These are phyloP conservation scores for Oxytorus armatus DNA, from an alignment of 2,888 invertebrate genomes.

Conservation along the genomic window DNA sequence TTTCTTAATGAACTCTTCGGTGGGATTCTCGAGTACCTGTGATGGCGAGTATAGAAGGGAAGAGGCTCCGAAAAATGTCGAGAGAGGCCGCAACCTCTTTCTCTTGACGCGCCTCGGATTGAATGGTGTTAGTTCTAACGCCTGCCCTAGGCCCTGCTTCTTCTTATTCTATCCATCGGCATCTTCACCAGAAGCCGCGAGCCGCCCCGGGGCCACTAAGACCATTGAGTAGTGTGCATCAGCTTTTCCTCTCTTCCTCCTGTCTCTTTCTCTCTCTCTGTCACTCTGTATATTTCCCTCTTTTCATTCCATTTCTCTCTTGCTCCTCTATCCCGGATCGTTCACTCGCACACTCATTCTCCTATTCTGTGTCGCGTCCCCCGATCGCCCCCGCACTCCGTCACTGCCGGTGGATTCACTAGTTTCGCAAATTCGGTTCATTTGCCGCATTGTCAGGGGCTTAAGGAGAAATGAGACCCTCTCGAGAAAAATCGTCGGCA, in stretches of 20 bases:
- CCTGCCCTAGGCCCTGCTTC: slow-evolving; percentile 74
- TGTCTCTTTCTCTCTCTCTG: slow-evolving; percentile 20
- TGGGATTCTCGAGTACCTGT: slow-evolving; percentile 75
- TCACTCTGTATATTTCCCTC: slow-evolving; percentile 1
- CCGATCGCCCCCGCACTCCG: slow-evolving; percentile 7
- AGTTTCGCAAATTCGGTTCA: slow-evolving; percentile 84
- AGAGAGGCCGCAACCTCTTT: slow-evolving; percentile 71
- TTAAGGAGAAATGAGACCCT: slow-evolving; percentile 81
- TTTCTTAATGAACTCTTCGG: slow-evolving; percentile 78
- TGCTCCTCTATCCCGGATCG: slow-evolving; percentile 7
- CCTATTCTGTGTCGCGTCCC: too few relatives aligned
- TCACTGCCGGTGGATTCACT: slow-evolving; percentile 63
- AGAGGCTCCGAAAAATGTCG: slow-evolving; percentile 59
- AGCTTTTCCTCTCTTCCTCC: slow-evolving; percentile 39
- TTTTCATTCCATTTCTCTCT: slow-evolving; percentile 36
- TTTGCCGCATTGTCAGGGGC: slow-evolving; percentile 83
- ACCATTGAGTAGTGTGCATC: slow-evolving; percentile 72
- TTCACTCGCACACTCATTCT: slow-evolving; percentile 35
- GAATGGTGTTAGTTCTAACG: slow-evolving; percentile 84
- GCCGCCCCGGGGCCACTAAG: slow-evolving; percentile 76
- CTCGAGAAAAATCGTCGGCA: slow-evolving; percentile 79
- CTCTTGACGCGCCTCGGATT: slow-evolving; percentile 79
- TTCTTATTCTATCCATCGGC: slow-evolving; percentile 28
- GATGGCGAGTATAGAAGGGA: slow-evolving; percentile 70
- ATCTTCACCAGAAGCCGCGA: slow-evolving; percentile 45